Percentiles rank a stretch among this genome's conserved stretches.
Evolutionary conservation across 2,888 invertebrate genomes (phyloP).

Genomic region (Leptura quadrifasciata): DNA sequence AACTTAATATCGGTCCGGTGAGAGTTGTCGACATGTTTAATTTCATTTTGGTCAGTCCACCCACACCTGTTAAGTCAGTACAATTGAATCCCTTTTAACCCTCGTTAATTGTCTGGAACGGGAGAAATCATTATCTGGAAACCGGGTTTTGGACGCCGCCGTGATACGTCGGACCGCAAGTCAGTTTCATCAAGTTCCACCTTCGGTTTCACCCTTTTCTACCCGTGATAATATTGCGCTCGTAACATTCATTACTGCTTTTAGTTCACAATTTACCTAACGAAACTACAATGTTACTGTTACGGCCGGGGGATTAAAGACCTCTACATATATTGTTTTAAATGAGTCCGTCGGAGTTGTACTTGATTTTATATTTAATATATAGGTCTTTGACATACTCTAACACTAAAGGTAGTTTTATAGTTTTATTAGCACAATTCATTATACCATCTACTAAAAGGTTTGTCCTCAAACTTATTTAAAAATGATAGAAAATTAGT

Average conservation of each 20-base stretch:
- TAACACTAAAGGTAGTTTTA: no score
- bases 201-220: conserved; percentile 49
- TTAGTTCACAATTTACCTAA: conserved; percentile 37
- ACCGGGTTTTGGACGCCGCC: conserved; percentile 64
- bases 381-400: no score
- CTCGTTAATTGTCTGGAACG: conserved; percentile 74
- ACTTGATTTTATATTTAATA: no score
- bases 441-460: no score
- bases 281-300: conserved; percentile 17
- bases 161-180: conserved; percentile 72
- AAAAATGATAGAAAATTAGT: no score
- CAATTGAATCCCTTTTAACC: conserved; percentile 74
- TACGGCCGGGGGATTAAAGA: conserved; percentile 13
- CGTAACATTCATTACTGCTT: conserved; percentile 35
- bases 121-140: conserved; percentile 72
- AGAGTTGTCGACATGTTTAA: conserved; percentile 67
- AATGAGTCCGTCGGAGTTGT: background rate
- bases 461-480: no score
- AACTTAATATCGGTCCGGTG: conserved; percentile 47
- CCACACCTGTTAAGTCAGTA: conserved; percentile 73
- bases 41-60: conserved; percentile 70
- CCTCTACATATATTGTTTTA: conserved; percentile 5
- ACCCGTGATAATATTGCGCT: conserved; percentile 37
- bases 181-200: conserved; percentile 62
- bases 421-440: no score